Percentiles rank a stretch among this genome's conserved stretches.
Evolutionary conservation across 1,140 invertebrate genomes (phyloP).

Genomic region (Bathynomus jamesi): DNA sequence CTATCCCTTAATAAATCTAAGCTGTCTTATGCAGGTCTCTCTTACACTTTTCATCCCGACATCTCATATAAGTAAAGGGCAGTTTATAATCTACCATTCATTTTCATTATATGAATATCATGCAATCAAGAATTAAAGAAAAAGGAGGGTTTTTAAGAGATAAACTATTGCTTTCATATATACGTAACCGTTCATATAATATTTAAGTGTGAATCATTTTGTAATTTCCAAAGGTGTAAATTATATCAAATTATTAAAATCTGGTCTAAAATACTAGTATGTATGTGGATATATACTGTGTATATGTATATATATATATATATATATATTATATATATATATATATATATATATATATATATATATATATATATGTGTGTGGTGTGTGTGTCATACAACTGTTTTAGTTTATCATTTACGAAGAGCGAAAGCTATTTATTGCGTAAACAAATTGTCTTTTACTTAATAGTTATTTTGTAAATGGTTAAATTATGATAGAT

Average conservation of each 20-base stretch:
- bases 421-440: not conserved
- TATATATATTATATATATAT: not conserved
- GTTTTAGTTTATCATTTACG: not conserved
- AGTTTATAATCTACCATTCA: not conserved
- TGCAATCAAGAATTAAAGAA: not conserved
- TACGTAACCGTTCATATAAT: not conserved
- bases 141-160: not conserved
- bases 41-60: not conserved
- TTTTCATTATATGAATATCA: not conserved
- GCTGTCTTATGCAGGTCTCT: not conserved
- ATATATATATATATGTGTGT: not conserved
- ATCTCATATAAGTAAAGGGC: not conserved
- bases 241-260: too few relatives aligned
- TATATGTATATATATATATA: slow-evolving; percentile 5
- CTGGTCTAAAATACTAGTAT: not conserved
- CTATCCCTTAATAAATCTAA: not conserved
- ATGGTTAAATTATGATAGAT: too few relatives aligned
- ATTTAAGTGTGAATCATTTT: not conserved
- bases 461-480: too few relatives aligned
- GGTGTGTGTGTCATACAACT: too few relatives aligned
- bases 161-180: not conserved
- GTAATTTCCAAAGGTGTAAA: too few relatives aligned
- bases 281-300: slow-evolving; percentile 9
- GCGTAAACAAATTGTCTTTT: too few relatives aligned
- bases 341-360: not conserved